Base-by-base conservation (phyloP, 1,140 invertebrate genomes). In the Capitella teleta region DNA sequence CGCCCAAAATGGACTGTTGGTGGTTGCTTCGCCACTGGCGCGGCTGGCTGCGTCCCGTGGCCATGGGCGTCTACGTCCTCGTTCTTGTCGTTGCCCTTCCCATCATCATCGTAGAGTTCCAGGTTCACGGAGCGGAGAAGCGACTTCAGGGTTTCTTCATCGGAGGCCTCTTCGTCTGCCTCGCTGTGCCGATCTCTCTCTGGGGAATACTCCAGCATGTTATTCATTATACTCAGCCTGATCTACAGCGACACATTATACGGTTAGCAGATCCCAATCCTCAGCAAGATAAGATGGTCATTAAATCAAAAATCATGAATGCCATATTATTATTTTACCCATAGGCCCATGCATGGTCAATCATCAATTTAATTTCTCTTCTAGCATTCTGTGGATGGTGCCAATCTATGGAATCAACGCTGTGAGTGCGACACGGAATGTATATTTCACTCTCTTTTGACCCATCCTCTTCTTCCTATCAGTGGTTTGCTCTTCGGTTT, bases 351-450 rank as follows among this genome's bases (percentile, higher is more conserved):
- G 10, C 34, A 36, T 56, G 12, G 16, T 34, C 32, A 10, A 28
- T 34, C 14, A 3, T 43, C 47, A 45, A 10, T 57, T 59, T 56
- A 56, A 57, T 46, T 60, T 61, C 60, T 59, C 58, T 79, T 80
- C 57, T 70, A 88, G 92, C 66, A 90, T 96, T 73, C 67, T 96
- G 58, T 95, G 90, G 90, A 96, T 96, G 91, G 90, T 96, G 43
- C 91, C 91, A 56, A 92, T 95, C 61, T 96, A 96, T 79, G 86
- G 89, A 28, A 67, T 90, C 10, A 93, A 94, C 82, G 87, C 90
- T 55, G 85, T 88, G 79, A 83, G 83, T 79, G 63, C 43, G 28
- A 24, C 18, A 6, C 3, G n/a, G 12, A 23, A 18, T 16, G 4
- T 38, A 40, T n/a, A 25, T 18, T 16, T 26, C 12, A 47, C 40